Base-by-base conservation (phyloP, 2,888 invertebrate species). In the Amphipyra tragopoginis region DNA sequence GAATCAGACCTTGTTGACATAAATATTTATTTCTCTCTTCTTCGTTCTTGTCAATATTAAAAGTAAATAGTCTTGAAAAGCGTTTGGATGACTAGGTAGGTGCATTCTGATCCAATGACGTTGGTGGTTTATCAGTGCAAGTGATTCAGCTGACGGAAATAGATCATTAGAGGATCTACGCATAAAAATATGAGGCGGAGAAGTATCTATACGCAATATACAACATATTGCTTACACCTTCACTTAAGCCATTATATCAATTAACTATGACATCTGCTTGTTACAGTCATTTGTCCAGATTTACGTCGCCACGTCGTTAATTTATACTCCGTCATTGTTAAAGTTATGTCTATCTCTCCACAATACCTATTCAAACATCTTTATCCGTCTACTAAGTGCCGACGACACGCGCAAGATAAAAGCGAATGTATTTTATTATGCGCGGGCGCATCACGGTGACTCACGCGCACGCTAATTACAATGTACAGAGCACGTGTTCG, bases 401-500 rank as follows among this genome's bases (percentile, higher is more conserved):
- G 56, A 71, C 65, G 72, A 72, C 76, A 73, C 73, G 76, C 74
- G 72, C 70, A 62, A 79, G 80, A 82, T 81, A 82, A 81, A 84
- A 77, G 75, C 80, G 71, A 77, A 72, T 74, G 73, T 80, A 72
- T 72, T 81, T 78, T 71, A 75, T 75, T 59, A 82, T 79, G 82
- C 83, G 79, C 79, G 63, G 75, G 83, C 85, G 86, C 87, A 84
- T 86, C 84, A 70, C 66, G 76, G 76, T 89, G 90, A 90, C 82
- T 90, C 90, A 90, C 77, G 75, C 80, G 73, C 73, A 71, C 74
- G 77, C 82, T 86, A 88, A 89, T 86, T 87, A 86, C 86, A 82
- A 81, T 82, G 77, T 80, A 79, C 81, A 59, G 72, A 79, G 77
- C 86, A 90, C 90, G 90, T 90, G 90, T 81, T 88, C 78, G 83